Evolutionary conservation across 1,140 invertebrate species (phyloP).

Genomic region (Drosophila nikananu): DNA sequence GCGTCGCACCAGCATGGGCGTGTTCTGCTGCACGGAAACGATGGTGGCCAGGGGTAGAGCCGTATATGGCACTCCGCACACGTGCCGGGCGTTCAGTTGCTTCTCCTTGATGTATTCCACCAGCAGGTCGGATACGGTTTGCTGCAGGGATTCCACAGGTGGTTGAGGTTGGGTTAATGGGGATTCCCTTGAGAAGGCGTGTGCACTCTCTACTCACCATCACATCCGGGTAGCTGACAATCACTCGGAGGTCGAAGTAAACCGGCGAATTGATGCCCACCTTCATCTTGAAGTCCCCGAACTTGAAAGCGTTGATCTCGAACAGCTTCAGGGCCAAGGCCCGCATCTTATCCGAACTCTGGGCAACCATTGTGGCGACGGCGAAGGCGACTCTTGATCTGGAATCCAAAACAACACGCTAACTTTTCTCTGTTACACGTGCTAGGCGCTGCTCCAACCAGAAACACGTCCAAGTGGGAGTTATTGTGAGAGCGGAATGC

Average conservation of each 20-base stretch:
- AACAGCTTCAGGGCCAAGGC: slow-evolving; percentile 86
- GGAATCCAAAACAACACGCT: background rate
- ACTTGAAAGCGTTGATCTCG: slow-evolving; percentile 91
- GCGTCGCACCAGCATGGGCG: slow-evolving; percentile 95
- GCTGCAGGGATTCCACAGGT: slow-evolving; percentile 85
- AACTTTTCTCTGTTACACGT: slow-evolving; percentile 11
- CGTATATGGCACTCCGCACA: slow-evolving; percentile 99
- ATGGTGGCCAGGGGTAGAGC: slow-evolving; percentile 97
- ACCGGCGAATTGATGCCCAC: slow-evolving; percentile 96
- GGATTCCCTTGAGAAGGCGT: background rate
- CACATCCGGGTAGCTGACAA: slow-evolving; percentile 95
- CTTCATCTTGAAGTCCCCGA: slow-evolving; percentile 97
- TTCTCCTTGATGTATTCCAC: slow-evolving; percentile 87
- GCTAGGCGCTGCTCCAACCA: slow-evolving; percentile 16
- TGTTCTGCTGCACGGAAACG: slow-evolving; percentile 89
- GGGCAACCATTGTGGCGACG: slow-evolving; percentile 55
- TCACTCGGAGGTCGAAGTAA: slow-evolving; percentile 96
- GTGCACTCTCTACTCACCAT: slow-evolving; percentile 89
- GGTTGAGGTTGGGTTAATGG: background rate
- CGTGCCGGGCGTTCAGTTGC: slow-evolving; percentile 87
- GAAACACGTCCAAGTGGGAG: slow-evolving; percentile 25
- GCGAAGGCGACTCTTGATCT: background rate
- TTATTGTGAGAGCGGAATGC: slow-evolving; percentile 6
- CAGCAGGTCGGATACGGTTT: slow-evolving; percentile 89
- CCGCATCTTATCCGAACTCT: slow-evolving; percentile 60